Base-by-base conservation (phyloP, 2,888 invertebrate species). In the Iselma pallidipennis region DNA sequence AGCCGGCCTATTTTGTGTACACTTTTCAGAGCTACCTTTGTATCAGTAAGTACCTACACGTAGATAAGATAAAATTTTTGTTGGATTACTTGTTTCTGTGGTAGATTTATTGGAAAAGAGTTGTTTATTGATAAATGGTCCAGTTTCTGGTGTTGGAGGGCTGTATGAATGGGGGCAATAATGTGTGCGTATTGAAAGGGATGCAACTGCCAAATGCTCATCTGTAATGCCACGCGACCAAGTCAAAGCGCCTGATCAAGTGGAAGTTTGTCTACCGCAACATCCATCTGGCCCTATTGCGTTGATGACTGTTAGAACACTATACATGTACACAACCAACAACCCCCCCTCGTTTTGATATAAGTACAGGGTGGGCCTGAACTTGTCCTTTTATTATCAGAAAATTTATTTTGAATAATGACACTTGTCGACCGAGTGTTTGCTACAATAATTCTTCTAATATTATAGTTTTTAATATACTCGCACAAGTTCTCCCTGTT, bases 121-220 rank as follows among this genome's bases (percentile, higher is more conserved):
- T 28, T 50, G 28, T 49, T 49, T 49, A 4, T 26, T 29, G 50
- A 50, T 50, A 4, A n/a, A 29, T 31, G 51, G 29, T 31, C 51
- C 19, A 12, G 29, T 31, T 28, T 51, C 31, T 51, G 29, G 51
- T 51, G 29, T 51, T 19, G 5, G 12, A n/a, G 31, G 16, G 28
- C 6, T 50, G 10, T 14, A 10, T 25, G 57, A 51, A 37, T 56
- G 21, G 52, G 55, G 31, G 23, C 48, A 59, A 55, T 50, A 55
- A 45, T 57, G 49, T 37, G 31, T 52, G 31, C 14, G 52, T 31
- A 19, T 31, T 12, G 21, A 10, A 14, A 55, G 57, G 61, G 56
- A 63, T 57, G 28, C 37, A 66, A 63, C 72, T 70, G 70, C 72
- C 73, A 73, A 73, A 73, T 70, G 73, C 72, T 68, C 72, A 73